phyloP scores from a whole-genome alignment of 37 sponge, comb jelly and placozoan species.

The Oopsacas minuta region DNA sequence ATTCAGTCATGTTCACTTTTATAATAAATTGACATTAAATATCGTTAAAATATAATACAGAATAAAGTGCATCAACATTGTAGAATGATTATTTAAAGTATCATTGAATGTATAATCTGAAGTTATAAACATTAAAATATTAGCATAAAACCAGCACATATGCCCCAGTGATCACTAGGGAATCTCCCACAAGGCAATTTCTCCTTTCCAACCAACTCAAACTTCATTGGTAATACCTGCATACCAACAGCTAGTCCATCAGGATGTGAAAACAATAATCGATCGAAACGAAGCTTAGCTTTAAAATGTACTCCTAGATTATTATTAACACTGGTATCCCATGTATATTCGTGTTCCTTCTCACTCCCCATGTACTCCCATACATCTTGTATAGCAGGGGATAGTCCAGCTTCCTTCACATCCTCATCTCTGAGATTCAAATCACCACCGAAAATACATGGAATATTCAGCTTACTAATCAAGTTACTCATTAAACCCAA shows the following conservation, averaged over 20 bases:
- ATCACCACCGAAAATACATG: conserved; percentile 64
- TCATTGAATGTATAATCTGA: no score
- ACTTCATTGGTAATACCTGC: conserved; percentile 4
- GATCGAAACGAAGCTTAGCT: conserved; percentile 41
- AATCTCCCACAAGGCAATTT: conserved; percentile 27
- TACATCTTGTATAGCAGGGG: conserved; percentile 34
- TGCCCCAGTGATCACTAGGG: conserved; percentile 76
- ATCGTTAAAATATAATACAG: not conserved
- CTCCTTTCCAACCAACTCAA: conserved; percentile 54
- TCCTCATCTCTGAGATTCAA: conserved; percentile 56
- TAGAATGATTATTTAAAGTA: no score
- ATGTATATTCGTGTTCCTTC: conserved; percentile 39
- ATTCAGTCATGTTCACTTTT: not conserved
- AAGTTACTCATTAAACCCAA: not conserved
- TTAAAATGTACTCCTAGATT: conserved; percentile 31
- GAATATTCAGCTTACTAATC: not conserved
- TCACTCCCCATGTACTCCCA: conserved; percentile 48
- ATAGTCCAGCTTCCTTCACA: conserved; percentile 32
- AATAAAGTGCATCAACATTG: no score
- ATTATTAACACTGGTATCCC: conserved; percentile 45
- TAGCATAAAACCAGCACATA: conserved; percentile 36
- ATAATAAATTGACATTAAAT: not conserved
- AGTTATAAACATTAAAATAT: not conserved
- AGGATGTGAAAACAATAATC: conserved; percentile 33
- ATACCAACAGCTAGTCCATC: not conserved